Base-by-base conservation (phyloP, 2,797 vertebrate genomes). In the Coilia nasus region DNA sequence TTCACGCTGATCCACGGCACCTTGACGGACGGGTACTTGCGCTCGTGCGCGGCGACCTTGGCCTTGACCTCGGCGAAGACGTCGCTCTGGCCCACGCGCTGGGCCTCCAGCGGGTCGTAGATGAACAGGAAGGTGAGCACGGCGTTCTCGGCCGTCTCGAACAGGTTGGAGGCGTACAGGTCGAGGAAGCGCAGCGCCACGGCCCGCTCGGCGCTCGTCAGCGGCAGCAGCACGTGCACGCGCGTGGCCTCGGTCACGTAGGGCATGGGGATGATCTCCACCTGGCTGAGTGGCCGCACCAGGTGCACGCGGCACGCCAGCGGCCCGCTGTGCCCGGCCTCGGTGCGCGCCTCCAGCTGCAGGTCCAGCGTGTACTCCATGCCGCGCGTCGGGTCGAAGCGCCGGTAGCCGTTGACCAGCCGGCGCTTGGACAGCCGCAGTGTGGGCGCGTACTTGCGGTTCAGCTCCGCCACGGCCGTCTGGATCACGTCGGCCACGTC, bases 1-100 rank as follows among this genome's bases (percentile, higher is more conserved):
- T 98, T 99, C 21, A 99, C 97, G 0, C 98, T 99, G 89, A 99
- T 98, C 98, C 98, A 99, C 0, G 98, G 97, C 84, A 99, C 97
- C 91, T 98, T 97, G 28, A 97, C 93, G 0, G 95, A 91, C 0
- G 96, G 94, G 84, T 97, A 98, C 83, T 96, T 97, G 84, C 90
- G 95, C 86, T 99, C 97, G 0, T 97, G 95, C 5, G 94, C 91
- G 0, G 94, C 94, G 85, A 99, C 97, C 1, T 97, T 96, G 35
- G 95, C 92, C 89, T 99, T 99, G 84, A 99, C 96, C 0, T 94
- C 88, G 0, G 95, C 94, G 0, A 99, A 99, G 89, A 99, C 93
- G 19, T 99, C 98, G 0, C 97, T 96, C 5, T 97, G 96, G 84
- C 94, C 96, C 0, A 98, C 97, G 85, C 96, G 96, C 91, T 99